Conservation (phyloP, 2,113 vertebrate genomes). For the Argyrosomus japonicus region DNA sequence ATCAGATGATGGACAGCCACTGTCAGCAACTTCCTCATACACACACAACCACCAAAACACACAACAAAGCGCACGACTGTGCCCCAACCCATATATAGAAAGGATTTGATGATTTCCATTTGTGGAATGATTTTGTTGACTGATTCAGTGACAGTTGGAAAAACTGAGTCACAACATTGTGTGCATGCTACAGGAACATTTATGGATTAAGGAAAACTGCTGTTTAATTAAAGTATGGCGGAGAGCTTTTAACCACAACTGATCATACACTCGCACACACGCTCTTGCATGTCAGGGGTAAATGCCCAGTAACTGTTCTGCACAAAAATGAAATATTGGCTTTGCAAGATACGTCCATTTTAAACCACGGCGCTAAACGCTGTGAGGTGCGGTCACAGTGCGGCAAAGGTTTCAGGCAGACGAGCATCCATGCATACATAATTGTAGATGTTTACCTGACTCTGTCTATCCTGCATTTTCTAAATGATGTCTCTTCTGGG, state of each 20-base stretch:
- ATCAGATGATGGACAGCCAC: background rate
- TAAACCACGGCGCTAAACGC: background rate
- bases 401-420: conserved; percentile 54
- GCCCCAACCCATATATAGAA: background rate
- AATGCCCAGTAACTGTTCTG: background rate
- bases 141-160: conserved; percentile 1
- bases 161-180: conserved; percentile 22
- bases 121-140: conserved; percentile 7
- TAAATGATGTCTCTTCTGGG: conserved; percentile 18
- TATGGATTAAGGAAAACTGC: conserved; percentile 9
- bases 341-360: background rate
- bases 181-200: background rate
- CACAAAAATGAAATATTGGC: background rate
- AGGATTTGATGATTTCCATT: conserved; percentile 23
- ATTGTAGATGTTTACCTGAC: conserved; percentile 60
- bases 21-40: conserved; percentile 2
- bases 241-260: background rate
- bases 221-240: background rate
- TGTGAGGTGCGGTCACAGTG: conserved; percentile 42
- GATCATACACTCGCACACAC: background rate
- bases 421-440: conserved; percentile 51
- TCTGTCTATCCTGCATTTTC: conserved; percentile 36
- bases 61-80: conserved; percentile 8
- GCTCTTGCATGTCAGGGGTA: background rate
- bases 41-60: conserved; percentile 31